Percentiles rank a stretch among this genome's conserved stretches.
These are phyloP conservation scores for Gortyna flavago DNA, from an alignment of 2,888 invertebrate genomes.

Conservation along the genomic window DNA sequence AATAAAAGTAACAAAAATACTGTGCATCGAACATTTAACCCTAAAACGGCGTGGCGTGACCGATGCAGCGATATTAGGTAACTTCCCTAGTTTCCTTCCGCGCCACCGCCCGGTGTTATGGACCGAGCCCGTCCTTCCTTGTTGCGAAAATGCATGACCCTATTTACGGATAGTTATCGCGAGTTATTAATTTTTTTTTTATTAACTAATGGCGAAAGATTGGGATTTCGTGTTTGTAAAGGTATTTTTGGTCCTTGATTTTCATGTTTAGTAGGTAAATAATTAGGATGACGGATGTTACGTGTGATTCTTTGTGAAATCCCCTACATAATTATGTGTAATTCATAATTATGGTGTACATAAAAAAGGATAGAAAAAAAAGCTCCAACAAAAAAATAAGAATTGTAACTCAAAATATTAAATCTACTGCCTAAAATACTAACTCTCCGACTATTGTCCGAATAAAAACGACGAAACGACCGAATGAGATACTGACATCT, in stretches of 20 bases:
- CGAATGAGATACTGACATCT: too few relatives aligned
- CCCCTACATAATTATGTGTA: too few relatives aligned
- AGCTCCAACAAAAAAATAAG: too few relatives aligned
- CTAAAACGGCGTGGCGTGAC: constrained; percentile 60
- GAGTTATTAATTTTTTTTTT: constrained; percentile 53
- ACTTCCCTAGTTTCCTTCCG: constrained; percentile 65
- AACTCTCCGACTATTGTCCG: too few relatives aligned
- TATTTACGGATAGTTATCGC: constrained; percentile 57
- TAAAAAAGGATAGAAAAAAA: too few relatives aligned
- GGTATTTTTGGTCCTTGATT: background rate
- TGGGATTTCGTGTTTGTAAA: constrained; percentile 1
- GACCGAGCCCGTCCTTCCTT: constrained; percentile 57
- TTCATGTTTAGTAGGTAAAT: background rate
- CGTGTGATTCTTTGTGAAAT: background rate
- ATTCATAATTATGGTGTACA: too few relatives aligned
- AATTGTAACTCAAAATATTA: too few relatives aligned
- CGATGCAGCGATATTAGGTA: constrained; percentile 52
- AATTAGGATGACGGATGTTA: too few relatives aligned
- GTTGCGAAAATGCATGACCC: constrained; percentile 62
- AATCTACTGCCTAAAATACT: too few relatives aligned
- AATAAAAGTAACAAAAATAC: constrained; percentile 2
- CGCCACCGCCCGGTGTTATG: constrained; percentile 56
- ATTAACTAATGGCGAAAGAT: constrained; percentile 49
- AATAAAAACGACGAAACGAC: too few relatives aligned
- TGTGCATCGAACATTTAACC: constrained; percentile 14